Percentiles rank a stretch among this genome's conserved stretches.
phyloP scores from a whole-genome alignment of 2,797 vertebrate genomes.

The Rhinogobio ventralis region DNA sequence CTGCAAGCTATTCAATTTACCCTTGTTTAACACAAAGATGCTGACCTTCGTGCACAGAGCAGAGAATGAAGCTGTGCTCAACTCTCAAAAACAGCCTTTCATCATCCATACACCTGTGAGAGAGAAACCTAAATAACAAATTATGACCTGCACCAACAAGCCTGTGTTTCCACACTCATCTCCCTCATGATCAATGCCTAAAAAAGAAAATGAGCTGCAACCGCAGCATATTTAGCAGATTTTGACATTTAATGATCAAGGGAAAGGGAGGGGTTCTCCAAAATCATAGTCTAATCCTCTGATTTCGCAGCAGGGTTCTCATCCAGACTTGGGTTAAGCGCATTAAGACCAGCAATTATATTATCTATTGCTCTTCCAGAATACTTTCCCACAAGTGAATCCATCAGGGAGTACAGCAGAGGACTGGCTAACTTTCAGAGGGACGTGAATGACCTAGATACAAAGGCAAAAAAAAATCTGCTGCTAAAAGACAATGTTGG shows the following conservation, averaged over 20 bases:
- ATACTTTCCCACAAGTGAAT: conserved; percentile 33
- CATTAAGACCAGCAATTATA: conserved; percentile 24
- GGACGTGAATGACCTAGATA: conserved; percentile 53
- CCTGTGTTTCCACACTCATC: conserved; percentile 20
- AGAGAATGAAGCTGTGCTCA: conserved; percentile 16
- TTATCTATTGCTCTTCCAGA: conserved; percentile 27
- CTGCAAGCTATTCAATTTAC: neutral
- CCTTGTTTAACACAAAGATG: conserved; percentile 36
- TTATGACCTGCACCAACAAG: conserved; percentile 35
- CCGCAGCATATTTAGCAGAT: neutral
- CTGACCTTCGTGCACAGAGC: neutral
- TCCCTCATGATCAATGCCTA: neutral
- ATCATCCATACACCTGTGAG: conserved; percentile 13
- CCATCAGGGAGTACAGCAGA: conserved; percentile 16
- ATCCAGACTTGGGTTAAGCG: conserved; percentile 8
- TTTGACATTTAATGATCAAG: neutral
- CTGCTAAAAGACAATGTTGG: conserved; percentile 42
- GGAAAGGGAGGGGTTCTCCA: conserved; percentile 29
- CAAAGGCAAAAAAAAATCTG: conserved; percentile 11
- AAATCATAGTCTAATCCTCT: conserved; percentile 8
- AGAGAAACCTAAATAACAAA: neutral
- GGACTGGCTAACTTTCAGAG: conserved; percentile 25
- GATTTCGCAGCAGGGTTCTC: conserved; percentile 15
- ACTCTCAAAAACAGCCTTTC: conserved; percentile 4
- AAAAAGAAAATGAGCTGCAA: neutral